These are phyloP conservation scores for Nemapogon koenigi DNA, from an alignment of 2,888 invertebrate species.

Conservation along the genomic window DNA sequence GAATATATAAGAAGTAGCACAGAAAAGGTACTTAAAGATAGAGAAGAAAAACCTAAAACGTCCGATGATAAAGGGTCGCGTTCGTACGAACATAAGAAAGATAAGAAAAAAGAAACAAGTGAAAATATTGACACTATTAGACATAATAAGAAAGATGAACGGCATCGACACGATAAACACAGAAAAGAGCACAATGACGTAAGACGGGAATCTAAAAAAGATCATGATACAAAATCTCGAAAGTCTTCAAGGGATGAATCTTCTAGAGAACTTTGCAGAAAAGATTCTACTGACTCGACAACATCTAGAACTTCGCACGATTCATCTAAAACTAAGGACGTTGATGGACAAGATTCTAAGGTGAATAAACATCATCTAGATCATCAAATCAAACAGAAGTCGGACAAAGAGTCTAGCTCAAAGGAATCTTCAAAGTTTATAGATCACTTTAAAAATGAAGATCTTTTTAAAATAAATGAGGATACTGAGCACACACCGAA, in stretches of 20 bases:
- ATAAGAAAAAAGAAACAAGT: conserved; percentile 48
- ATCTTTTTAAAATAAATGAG: conserved; percentile 17
- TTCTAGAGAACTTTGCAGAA: conserved; percentile 42
- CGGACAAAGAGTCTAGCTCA: conserved; percentile 44
- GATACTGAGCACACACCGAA: conserved; percentile 24
- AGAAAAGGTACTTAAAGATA: conserved; percentile 19
- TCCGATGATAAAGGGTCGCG: conserved; percentile 43
- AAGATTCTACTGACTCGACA: conserved; percentile 58
- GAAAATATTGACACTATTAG: conserved; percentile 22
- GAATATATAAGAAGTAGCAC: conserved; percentile 10
- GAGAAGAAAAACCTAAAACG: conserved; percentile 27
- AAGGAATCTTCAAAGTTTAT: conserved; percentile 30
- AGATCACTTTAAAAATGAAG: conserved; percentile 54
- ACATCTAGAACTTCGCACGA: conserved; percentile 53
- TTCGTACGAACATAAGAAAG: conserved; percentile 57
- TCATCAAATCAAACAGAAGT: conserved; percentile 49
- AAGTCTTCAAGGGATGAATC: conserved; percentile 54
- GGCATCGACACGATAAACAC: conserved; percentile 46
- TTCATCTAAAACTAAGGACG: conserved; percentile 42
- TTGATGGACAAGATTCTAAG: conserved; percentile 30
- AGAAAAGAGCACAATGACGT: conserved; percentile 31
- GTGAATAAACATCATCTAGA: conserved; percentile 24
- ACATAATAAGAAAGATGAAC: conserved; percentile 46
- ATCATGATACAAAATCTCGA: conserved; percentile 38
- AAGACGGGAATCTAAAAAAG: conserved; percentile 27